A percentile compares a stretch with the other conserved stretches of the same genome.
phyloP scores from a whole-genome alignment of 2,797 vertebrate species.

The Triplophysa yarkandensis region DNA sequence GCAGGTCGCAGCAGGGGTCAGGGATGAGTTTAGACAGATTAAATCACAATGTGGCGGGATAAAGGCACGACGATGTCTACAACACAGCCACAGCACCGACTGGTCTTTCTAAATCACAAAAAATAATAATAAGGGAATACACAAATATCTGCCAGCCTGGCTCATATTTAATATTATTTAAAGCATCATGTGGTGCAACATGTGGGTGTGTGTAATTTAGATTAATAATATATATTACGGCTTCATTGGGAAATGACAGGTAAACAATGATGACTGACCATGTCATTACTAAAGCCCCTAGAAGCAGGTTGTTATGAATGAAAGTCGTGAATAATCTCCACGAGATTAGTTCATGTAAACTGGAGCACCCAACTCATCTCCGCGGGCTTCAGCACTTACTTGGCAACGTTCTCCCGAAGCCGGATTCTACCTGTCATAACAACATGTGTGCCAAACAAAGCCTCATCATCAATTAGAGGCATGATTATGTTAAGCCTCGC shows the following conservation, averaged over 20 bases:
- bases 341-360: conserved; percentile 37
- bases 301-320: background rate
- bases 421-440: conserved; percentile 46
- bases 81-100: background rate
- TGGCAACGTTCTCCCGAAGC: conserved; percentile 20
- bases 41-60: conserved; percentile 2
- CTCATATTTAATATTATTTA: conserved; percentile 27
- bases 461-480: conserved; percentile 18
- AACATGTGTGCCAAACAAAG: conserved; percentile 22
- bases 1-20: conserved; percentile 7
- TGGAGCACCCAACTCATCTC: conserved; percentile 14
- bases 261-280: conserved; percentile 5
- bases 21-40: conserved; percentile 39
- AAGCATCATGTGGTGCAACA: background rate
- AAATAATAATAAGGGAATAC: background rate
- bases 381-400: conserved; percentile 20
- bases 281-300: background rate
- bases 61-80: background rate
- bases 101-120: conserved; percentile 1
- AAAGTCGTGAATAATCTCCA: conserved; percentile 31
- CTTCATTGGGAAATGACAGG: conserved; percentile 4
- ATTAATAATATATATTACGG: background rate
- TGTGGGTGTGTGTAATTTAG: background rate
- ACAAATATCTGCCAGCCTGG: conserved; percentile 29
- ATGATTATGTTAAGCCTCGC: conserved; percentile 29